Base-by-base conservation (phyloP, 2,113 vertebrate genomes). In the Coptodon bakossiorum region DNA sequence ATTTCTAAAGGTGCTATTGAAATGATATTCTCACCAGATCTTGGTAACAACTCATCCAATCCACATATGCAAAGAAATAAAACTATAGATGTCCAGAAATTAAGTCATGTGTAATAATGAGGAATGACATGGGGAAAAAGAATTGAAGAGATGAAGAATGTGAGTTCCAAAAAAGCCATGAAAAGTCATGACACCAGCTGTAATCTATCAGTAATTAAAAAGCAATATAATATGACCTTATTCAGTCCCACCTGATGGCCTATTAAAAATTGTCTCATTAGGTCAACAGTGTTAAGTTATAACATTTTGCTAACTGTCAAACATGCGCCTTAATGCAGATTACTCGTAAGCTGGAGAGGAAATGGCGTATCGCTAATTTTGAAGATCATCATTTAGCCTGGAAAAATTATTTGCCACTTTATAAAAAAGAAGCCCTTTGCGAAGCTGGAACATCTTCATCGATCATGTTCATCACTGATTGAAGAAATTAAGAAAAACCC, bases 1-100 rank as follows among this genome's bases (percentile, higher is more conserved):
- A 63, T 63, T 63, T 63, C 9, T 63, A 63, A 63, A 63, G 59
- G 9, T 63, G 6, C 59, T 63, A 36, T n/a, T 63, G 59, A 63
- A 11, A 36, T 63, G 0, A 63, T 19, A 1, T 63, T 36, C 59
- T 63, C 17, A 63, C 17, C 2, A 36, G 17, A 63, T 63, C 16
- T 63, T 36, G 29, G 59, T 63, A 63, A 36, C 17, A 63, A 63
- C 17, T 17, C 3, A n/a, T 63, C 17, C 59, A 63, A 63, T 36
- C 36, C 17, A 12, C 59, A 63, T n/a, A 36, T 19, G 16, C 16
- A 63, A 36, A n/a, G 31, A 63, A 34, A 19, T 63, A 19, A 36
- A 36, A n/a, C 16, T 63, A 36, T 19, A 19, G 16, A 34, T 63
- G 29, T 63, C 19, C 59, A 63, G 16, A 63, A 63, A 63, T 19